Evolutionary conservation across 2,888 invertebrate genomes (phyloP), one percentile per base, ranked within the genome.

Genomic region (Andrena camellia): DNA sequence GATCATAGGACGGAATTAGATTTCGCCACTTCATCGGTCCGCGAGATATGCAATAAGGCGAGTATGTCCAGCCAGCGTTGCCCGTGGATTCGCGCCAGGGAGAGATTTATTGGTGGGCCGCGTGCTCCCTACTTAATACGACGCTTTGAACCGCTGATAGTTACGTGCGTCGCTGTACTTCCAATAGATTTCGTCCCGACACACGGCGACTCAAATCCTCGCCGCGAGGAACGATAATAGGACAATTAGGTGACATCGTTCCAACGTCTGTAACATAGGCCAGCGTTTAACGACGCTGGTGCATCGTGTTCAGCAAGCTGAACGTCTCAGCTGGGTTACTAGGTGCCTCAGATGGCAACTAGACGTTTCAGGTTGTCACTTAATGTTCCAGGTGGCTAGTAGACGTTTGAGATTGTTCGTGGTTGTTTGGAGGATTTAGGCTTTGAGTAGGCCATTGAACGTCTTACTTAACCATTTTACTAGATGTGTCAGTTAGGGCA

Each of bases 1-100:
- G 76, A 68, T 64, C 63, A 42, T 20, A 54, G 48, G 69, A 79
- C 80, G 78, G 73, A 88, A 88, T 88, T 88, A 88, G 88, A 88
- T 84, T 80, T 79, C 81, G 84, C 79, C 82, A 80, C 77, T 84
- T 83, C 81, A 78, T 83, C 66, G 75, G 70, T 50, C 64, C 63
- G 62, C 77, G 73, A 73, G 73, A 73, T 70, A 71, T 67, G 83
- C 85, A 78, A 81, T 75, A 81, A 83, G 79, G 75, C 62, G 67
- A 70, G 8, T 50, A 66, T 29, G 66, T 31, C 54, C 63, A 73
- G 68, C 29, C 29, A 50, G 60, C 54, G 35, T 67, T 84, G 67
- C 62, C 50, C 69, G 63, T 89, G 87, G 83, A 83, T 67, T 76
- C 54, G 76, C 67, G 87, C 81, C 88, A 87, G 57, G 33, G 26